Conservation (phyloP, 2,113 vertebrate species). For the Herpailurus yagouaroundi region DNA sequence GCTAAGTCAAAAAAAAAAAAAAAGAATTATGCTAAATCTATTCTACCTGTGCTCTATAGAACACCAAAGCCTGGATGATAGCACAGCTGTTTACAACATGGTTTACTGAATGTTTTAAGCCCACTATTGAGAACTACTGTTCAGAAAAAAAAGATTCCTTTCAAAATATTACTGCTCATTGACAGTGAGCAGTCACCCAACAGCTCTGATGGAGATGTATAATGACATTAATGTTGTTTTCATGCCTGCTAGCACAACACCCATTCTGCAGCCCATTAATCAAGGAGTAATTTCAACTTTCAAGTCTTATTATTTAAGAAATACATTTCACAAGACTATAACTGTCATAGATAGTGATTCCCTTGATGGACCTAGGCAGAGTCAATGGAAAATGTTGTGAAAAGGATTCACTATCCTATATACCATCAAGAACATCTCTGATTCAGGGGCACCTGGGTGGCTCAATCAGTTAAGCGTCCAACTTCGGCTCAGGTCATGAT, state of each 20-base stretch:
- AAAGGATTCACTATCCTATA: background rate
- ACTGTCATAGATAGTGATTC: background rate
- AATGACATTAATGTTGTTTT: no score
- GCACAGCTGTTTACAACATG: background rate
- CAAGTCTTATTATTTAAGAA: no score
- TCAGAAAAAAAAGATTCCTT: background rate
- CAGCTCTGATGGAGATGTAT: no score
- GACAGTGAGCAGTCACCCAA: no score
- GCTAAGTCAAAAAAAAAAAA: background rate
- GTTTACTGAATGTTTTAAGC: background rate
- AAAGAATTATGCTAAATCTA: background rate
- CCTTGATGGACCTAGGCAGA: background rate
- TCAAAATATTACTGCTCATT: background rate
- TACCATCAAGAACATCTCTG: background rate
- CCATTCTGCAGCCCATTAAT: no score
- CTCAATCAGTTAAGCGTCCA: no score
- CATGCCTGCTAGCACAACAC: no score
- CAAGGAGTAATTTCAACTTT: no score
- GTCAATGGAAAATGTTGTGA: background rate
- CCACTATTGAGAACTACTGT: background rate
- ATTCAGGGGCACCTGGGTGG: background rate
- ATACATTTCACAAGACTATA: background rate
- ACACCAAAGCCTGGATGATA: background rate
- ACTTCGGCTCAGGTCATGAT: no score
- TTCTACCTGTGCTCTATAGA: background rate